Evolutionary conservation across 2,888 invertebrate genomes (phyloP), one percentile per base, ranked within the genome.

Genomic region (Pachymerium ferrugineum): DNA sequence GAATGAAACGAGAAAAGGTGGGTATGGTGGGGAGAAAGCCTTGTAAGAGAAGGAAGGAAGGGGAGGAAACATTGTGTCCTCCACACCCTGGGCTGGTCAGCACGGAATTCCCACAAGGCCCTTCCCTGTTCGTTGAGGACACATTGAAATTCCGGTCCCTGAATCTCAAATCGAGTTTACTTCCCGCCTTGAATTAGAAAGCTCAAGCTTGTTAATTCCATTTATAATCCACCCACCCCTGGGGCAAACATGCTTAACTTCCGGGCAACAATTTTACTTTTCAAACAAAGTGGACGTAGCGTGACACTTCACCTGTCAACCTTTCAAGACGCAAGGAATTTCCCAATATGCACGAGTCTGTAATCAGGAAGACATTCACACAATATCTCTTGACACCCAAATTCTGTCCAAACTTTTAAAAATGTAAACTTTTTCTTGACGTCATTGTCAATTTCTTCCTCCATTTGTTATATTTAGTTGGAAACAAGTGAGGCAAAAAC

Each of bases 101-200:
- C 30, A 33, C 33, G 69, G 31, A 69, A 69, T 30, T 71, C 38
- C 71, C 71, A 71, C 25, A 33, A 22, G 28, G 10, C 42, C 28
- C 38, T 38, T 38, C 38, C 33, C 28, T n/a, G n/a, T 69, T 22
- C 16, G 31, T 33, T 19, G 71, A 35, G 71, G 71, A 71, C 71
- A 38, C 38, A 71, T 71, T 71, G 71, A 71, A 71, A 71, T 71
- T 71, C 71, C 12, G 71, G 28, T 28, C 71, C 71, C 38, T 19
- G 71, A 71, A 25, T 33, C 35, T 38, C 71, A 71, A 71, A 71
- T 71, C 38, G 28, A 71, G 71, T 71, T 71, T 71, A 28, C 22
- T 35, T 38, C 38, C 35, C 28, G 22, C 38, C 38, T 71, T 71
- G 38, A 33, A 71, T 71, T 71, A 71, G 71, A 33, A 71, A 38